Percentiles rank a stretch among this genome's conserved stretches.
Evolutionary conservation across 2,113 vertebrate species (phyloP).

Genomic region (Prietella phreatophila): DNA sequence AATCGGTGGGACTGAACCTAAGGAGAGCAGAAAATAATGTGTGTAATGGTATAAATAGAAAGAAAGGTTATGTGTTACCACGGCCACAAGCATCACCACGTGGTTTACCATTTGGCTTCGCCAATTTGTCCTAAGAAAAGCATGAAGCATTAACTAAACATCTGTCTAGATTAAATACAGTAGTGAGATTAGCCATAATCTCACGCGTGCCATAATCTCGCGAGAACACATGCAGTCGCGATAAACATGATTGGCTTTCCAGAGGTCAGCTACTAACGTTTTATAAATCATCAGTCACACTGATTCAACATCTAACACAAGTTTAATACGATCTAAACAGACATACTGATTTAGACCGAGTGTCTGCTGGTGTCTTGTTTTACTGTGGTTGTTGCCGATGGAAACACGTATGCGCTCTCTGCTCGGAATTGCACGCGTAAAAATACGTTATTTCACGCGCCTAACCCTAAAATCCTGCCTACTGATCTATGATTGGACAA

Average conservation of each 20-base stretch:
- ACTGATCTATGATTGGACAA: not conserved
- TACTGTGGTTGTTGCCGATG: not conserved
- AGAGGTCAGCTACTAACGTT: not conserved
- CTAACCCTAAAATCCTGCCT: not conserved
- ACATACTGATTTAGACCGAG: not conserved
- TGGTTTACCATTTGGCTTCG: not conserved
- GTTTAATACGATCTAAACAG: not conserved
- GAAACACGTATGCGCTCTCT: not conserved
- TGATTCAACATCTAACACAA: not conserved
- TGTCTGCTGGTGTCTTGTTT: not conserved
- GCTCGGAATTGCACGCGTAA: rapidly evolving
- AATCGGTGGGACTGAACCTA: slow-evolving; percentile 68
- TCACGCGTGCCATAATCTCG: not conserved
- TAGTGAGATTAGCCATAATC: not conserved
- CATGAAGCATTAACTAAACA: too few relatives aligned
- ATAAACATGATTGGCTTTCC: not conserved
- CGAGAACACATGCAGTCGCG: not conserved
- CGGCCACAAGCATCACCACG: not conserved
- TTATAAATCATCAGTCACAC: not conserved
- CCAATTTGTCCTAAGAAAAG: not conserved
- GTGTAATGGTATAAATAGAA: not conserved
- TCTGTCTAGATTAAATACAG: not conserved
- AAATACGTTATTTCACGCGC: not conserved
- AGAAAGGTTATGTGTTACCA: not conserved
- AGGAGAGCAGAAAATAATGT: not conserved